These are phyloP conservation scores for Tyrannus savana DNA, from an alignment of 2,113 vertebrate species.

Conservation along the genomic window DNA sequence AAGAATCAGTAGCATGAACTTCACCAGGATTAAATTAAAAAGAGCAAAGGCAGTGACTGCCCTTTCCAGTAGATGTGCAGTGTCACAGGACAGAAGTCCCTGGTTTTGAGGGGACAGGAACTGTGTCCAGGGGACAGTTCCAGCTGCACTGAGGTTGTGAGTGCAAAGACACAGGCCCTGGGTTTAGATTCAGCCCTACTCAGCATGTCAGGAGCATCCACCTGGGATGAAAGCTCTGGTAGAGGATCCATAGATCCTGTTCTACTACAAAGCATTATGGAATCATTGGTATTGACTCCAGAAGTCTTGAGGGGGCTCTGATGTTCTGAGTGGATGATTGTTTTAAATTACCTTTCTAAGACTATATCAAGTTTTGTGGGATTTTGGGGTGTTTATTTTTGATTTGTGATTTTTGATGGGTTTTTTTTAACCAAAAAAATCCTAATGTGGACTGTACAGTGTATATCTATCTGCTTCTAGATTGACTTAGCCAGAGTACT, in stretches of 20 bases:
- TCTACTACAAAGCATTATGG: not conserved
- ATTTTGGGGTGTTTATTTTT: not conserved
- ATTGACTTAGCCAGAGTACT: not conserved
- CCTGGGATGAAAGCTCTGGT: not conserved
- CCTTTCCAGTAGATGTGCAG: accelerated
- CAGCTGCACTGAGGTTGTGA: not conserved
- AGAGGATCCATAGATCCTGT: not conserved
- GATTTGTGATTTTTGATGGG: not conserved
- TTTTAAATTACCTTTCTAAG: not conserved
- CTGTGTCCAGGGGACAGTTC: not conserved
- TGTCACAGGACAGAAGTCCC: not conserved
- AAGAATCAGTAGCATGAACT: not conserved
- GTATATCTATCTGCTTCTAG: not conserved
- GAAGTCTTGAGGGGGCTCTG: not conserved
- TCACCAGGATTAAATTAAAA: accelerated
- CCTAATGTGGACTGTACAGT: not conserved
- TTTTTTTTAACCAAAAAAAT: not conserved
- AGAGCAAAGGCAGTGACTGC: not conserved
- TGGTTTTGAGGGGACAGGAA: not conserved
- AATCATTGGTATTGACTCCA: not conserved
- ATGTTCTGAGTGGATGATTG: not conserved
- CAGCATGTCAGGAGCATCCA: accelerated
- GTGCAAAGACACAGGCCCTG: not conserved
- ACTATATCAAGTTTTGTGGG: not conserved
- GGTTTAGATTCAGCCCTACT: not conserved